Evolutionary conservation across 1,140 invertebrate genomes (phyloP).

Genomic region (Argopecten irradians): DNA sequence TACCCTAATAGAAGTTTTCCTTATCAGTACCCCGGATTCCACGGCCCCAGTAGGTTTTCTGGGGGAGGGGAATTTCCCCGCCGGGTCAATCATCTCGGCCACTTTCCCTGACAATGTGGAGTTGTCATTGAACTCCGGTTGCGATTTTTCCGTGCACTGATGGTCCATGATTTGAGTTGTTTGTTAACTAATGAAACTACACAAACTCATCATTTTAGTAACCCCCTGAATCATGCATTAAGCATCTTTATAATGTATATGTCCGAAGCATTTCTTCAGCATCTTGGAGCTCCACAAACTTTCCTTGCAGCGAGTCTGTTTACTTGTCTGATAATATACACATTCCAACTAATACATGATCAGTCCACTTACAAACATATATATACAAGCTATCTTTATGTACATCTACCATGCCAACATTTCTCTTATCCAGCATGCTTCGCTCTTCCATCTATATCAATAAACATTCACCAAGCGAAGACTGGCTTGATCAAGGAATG

Average conservation of each 20-base stretch:
- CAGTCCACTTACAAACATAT: neutral
- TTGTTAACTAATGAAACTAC: neutral
- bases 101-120: neutral
- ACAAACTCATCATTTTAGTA: neutral
- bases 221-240: neutral
- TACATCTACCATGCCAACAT: neutral
- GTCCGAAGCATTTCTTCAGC: neutral
- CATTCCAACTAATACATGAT: too few species aligned
- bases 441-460: neutral
- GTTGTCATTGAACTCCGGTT: neutral
- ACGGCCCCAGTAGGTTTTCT: neutral
- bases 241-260: neutral
- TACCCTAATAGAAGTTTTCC: slow-evolving; percentile 12
- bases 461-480: neutral
- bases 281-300: neutral
- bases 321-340: neutral
- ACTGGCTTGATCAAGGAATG: neutral
- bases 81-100: neutral
- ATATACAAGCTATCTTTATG: neutral
- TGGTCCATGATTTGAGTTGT: neutral
- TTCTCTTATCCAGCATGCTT: neutral
- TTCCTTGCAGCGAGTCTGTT: neutral
- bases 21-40: neutral
- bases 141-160: neutral
- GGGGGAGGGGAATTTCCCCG: neutral